These are phyloP conservation scores for Dendrolimus punctatus DNA, from an alignment of 1,140 invertebrate genomes.

Conservation along the genomic window DNA sequence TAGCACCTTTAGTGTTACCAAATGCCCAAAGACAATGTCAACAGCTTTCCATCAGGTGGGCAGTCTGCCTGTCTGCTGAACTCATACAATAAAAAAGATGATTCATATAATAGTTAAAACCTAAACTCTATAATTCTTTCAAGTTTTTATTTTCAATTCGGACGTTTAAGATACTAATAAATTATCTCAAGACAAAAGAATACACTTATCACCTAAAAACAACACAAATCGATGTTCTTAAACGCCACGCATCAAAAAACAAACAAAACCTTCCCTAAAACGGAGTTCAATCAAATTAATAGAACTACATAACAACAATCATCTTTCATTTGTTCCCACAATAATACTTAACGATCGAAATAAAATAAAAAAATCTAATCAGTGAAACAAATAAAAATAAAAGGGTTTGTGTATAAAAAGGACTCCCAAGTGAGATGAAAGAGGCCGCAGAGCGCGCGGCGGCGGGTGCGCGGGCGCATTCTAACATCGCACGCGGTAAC, in stretches of 20 bases:
- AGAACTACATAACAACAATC: conserved; percentile 1
- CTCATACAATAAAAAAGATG: no score
- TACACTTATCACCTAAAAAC: no score
- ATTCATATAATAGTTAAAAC: no score
- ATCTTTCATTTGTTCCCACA: neutral
- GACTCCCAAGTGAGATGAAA: conserved; percentile 5
- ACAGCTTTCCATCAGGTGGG: no score
- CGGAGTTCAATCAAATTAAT: conserved; percentile 3
- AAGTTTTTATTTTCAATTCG: no score
- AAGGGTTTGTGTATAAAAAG: neutral
- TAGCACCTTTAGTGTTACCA: no score
- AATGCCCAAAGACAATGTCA: no score
- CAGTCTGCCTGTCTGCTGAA: no score
- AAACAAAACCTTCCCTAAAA: neutral
- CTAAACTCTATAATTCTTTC: no score
- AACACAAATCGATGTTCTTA: no score
- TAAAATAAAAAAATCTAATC: conserved; percentile 3
- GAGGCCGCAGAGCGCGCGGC: neutral
- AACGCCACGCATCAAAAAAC: neutral
- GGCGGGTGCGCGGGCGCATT: neutral
- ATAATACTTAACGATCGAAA: conserved; percentile 4
- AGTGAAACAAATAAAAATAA: neutral
- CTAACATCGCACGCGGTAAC: neutral
- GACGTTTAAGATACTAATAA: no score
- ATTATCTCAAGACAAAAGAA: no score